Evolutionary conservation across 2,113 vertebrate species (phyloP).

Genomic region (Mormoops blainvillei): DNA sequence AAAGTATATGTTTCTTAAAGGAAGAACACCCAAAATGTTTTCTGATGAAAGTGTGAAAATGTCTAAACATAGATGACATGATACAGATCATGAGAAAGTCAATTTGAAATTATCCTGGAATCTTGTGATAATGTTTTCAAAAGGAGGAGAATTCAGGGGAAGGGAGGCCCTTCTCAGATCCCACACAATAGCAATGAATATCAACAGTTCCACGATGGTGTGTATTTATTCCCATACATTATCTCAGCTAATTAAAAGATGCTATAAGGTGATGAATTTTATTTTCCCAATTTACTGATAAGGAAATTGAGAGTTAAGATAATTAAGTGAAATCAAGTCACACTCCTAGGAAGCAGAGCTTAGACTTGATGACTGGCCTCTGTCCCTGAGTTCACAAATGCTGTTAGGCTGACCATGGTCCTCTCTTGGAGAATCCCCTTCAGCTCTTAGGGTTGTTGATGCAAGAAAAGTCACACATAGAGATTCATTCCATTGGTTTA

Average conservation of each 20-base stretch:
- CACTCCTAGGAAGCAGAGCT: neutral
- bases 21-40: constrained; percentile 77
- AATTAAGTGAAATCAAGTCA: neutral
- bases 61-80: constrained; percentile 76
- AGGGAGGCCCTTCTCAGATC: neutral
- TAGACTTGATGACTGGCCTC: neutral
- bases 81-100: constrained; percentile 73
- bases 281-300: neutral
- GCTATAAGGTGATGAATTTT: neutral
- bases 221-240: neutral
- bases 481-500: neutral
- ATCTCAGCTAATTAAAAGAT: neutral
- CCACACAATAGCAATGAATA: neutral
- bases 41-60: constrained; percentile 72
- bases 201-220: neutral
- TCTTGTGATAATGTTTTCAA: constrained; percentile 51
- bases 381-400: neutral
- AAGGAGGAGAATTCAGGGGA: constrained; percentile 20
- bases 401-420: neutral
- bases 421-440: neutral
- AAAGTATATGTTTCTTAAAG: constrained; percentile 75
- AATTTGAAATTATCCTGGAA: constrained; percentile 63
- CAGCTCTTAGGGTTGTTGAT: neutral
- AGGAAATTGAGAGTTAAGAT: neutral
- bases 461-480: neutral